Evolutionary conservation across 2,797 vertebrate species (phyloP).

Genomic region (Threskiornis aethiopicus): DNA sequence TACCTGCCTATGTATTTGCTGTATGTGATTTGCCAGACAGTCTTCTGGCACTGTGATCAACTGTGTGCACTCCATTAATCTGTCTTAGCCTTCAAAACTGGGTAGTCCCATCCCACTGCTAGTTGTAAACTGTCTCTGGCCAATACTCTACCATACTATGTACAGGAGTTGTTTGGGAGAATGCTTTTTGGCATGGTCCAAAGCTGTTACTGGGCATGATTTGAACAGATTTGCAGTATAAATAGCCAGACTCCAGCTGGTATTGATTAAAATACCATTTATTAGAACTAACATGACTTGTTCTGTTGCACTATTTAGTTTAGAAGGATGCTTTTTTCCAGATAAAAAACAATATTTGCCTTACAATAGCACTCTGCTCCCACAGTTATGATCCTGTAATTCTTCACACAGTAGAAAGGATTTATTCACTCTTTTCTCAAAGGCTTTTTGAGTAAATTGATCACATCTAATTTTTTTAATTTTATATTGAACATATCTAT

Average conservation of each 20-base stretch:
- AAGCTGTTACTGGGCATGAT: neutral
- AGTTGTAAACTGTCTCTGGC: neutral
- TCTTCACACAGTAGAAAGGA: neutral
- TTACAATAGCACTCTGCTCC: neutral
- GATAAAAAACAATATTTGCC: neutral
- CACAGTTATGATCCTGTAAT: neutral
- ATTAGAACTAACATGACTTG: neutral
- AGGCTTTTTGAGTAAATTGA: neutral
- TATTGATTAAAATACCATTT: too few species aligned
- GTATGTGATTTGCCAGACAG: neutral
- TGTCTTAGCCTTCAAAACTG: neutral
- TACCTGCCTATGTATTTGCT: neutral
- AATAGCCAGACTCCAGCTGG: neutral
- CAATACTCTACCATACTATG: neutral
- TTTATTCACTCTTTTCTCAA: neutral
- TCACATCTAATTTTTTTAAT: neutral
- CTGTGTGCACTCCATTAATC: neutral
- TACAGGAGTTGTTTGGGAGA: neutral
- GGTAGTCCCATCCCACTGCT: neutral
- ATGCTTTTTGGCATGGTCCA: neutral
- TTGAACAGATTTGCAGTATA: neutral
- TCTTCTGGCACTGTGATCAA: neutral
- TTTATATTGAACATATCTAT: neutral
- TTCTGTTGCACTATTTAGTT: neutral
- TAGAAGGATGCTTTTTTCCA: neutral